phyloP scores from a whole-genome alignment of 2,888 invertebrate species.

The Metallyticus violacea region DNA sequence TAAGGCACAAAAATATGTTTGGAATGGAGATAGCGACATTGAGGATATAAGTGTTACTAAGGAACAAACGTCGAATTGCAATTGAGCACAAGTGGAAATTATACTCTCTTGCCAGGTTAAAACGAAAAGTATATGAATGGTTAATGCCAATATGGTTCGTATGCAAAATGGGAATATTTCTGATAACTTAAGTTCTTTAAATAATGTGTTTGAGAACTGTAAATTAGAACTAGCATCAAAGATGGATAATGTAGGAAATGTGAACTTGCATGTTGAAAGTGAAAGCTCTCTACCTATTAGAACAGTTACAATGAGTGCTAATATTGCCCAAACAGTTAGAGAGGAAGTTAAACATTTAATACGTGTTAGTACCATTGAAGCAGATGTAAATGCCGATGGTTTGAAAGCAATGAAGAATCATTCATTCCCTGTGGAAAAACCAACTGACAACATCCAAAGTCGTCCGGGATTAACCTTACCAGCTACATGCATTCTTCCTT shows the following conservation, averaged over 20 bases:
- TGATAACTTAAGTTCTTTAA: background rate
- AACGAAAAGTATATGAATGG: background rate
- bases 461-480: background rate
- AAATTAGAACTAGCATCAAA: background rate
- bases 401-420: background rate
- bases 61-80: background rate
- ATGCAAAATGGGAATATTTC: background rate
- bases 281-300: constrained; percentile 2
- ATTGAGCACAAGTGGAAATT: background rate
- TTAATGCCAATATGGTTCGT: background rate
- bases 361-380: background rate
- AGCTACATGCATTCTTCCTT: constrained; percentile 32
- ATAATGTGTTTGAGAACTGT: background rate
- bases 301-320: constrained; percentile 33
- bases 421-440: background rate
- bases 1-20: constrained; percentile 24
- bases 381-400: background rate
- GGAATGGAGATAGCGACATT: constrained; percentile 27
- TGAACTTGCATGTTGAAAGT: background rate
- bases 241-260: background rate
- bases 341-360: constrained; percentile 31
- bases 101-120: background rate
- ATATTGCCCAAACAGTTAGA: constrained; percentile 30
- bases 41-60: constrained; percentile 10
- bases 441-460: background rate